phyloP scores from a whole-genome alignment of 2,113 vertebrate species.

The Crocuta crocuta region DNA sequence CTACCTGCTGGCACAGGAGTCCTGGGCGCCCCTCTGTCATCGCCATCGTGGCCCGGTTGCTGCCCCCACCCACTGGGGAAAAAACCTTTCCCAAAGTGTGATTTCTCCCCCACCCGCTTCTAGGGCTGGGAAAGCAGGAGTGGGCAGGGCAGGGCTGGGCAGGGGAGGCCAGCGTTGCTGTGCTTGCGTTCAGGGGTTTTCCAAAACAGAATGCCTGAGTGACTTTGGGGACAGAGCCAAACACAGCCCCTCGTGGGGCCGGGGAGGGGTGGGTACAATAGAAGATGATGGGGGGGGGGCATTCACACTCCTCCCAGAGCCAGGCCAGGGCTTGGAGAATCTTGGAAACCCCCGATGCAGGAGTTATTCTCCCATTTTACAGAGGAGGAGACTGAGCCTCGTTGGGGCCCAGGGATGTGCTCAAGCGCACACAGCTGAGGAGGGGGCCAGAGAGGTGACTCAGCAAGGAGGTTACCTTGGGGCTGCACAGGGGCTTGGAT shows the following conservation, averaged over 20 bases:
- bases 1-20: accelerated
- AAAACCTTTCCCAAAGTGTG: background rate
- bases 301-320: background rate
- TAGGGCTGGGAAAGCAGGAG: background rate
- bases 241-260: background rate
- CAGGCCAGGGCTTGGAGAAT: background rate
- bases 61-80: background rate
- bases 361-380: background rate
- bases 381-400: background rate
- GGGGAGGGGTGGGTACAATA: background rate
- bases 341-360: background rate
- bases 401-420: background rate
- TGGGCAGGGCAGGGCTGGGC: conserved; percentile 5
- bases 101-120: background rate
- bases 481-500: accelerated
- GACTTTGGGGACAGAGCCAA: background rate
- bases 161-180: conserved; percentile 33
- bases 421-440: background rate
- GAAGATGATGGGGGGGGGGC: background rate
- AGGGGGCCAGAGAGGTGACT: background rate
- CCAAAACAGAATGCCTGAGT: background rate
- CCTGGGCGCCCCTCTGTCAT: background rate
- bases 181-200: conserved; percentile 61
- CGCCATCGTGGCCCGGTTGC: background rate
- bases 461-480: background rate